These are phyloP conservation scores for Parotocinclus haroldoi DNA, from an alignment of 2,797 vertebrate species.

Conservation along the genomic window DNA sequence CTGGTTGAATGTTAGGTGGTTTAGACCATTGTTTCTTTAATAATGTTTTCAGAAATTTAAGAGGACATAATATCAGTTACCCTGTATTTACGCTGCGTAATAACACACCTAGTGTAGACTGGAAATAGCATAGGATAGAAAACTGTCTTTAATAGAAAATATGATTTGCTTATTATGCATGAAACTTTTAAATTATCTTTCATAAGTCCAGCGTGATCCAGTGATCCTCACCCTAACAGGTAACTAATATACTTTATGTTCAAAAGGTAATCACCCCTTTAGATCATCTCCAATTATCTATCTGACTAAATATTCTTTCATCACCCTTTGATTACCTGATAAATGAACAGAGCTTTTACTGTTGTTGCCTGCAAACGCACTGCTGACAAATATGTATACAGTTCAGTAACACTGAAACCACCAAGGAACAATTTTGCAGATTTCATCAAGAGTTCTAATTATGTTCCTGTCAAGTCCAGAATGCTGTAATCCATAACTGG, in stretches of 20 bases:
- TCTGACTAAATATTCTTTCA: constrained; percentile 70
- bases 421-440: constrained; percentile 93
- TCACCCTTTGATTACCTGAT: constrained; percentile 79
- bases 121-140: too few species aligned
- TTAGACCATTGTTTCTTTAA: not conserved
- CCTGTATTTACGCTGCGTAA: too few species aligned
- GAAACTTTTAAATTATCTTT: too few species aligned
- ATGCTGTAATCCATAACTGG: constrained; percentile 94
- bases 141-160: too few species aligned
- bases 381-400: constrained; percentile 91
- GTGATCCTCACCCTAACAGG: too few species aligned
- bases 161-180: too few species aligned
- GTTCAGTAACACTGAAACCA: constrained; percentile 83
- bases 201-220: too few species aligned
- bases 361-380: constrained; percentile 84
- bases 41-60: too few species aligned
- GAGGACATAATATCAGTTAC: too few species aligned
- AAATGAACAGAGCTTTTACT: constrained; percentile 91
- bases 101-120: too few species aligned
- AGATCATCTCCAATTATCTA: constrained; percentile 67
- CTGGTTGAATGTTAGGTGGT: not conserved
- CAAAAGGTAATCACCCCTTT: constrained; percentile 18
- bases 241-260: constrained; percentile 54
- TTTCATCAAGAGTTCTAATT: constrained; percentile 99
- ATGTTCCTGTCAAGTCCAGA: constrained; percentile 98